phyloP scores from a whole-genome alignment of 2,888 invertebrate species.

The Eilema sororculum region DNA sequence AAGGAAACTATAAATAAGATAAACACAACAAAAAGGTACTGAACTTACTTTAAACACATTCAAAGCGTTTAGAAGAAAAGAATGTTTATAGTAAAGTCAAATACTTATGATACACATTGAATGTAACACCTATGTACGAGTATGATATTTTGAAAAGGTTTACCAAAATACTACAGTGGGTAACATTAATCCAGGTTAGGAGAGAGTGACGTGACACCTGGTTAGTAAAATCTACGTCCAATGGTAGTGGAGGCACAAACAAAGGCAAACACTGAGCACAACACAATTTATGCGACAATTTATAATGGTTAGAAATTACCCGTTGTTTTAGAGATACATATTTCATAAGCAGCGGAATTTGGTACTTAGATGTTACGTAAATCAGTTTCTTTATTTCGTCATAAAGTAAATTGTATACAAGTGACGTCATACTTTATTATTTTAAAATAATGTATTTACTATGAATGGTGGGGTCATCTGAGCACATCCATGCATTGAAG shows the following conservation, averaged over 20 bases:
- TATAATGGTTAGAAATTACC: conserved; percentile 37
- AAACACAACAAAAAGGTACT: too few species aligned
- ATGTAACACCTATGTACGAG: background rate
- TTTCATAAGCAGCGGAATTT: conserved; percentile 18
- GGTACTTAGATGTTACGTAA: too few species aligned
- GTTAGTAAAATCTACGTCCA: conserved; percentile 32
- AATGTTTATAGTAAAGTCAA: too few species aligned
- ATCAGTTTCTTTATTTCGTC: too few species aligned
- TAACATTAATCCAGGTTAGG: conserved; percentile 42
- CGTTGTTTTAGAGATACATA: conserved; percentile 5
- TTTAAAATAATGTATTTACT: too few species aligned
- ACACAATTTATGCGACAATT: conserved; percentile 37
- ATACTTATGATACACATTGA: background rate
- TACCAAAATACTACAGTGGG: conserved; percentile 14
- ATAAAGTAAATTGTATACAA: too few species aligned
- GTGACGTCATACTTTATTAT: too few species aligned
- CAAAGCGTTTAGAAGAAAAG: too few species aligned
- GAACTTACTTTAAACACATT: too few species aligned
- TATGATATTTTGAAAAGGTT: too few species aligned
- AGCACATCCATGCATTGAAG: too few species aligned
- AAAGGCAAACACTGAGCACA: conserved; percentile 15
- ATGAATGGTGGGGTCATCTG: too few species aligned
- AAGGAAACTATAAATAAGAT: background rate
- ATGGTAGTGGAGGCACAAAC: conserved; percentile 23
- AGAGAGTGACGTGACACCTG: conserved; percentile 34